These are phyloP conservation scores for Microtus pennsylvanicus DNA, from an alignment of 2,113 vertebrate genomes.

Conservation along the genomic window DNA sequence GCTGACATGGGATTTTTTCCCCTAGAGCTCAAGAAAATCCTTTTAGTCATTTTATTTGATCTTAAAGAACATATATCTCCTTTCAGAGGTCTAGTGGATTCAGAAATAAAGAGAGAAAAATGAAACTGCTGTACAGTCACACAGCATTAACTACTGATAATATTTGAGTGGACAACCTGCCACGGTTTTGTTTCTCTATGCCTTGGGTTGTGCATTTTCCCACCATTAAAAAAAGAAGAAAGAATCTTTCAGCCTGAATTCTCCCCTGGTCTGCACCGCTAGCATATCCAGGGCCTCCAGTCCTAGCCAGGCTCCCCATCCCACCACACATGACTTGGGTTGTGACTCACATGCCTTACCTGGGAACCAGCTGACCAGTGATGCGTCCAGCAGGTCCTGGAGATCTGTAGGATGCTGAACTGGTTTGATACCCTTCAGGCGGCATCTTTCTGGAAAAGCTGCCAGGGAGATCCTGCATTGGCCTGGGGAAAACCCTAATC, in stretches of 20 bases:
- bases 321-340: neutral
- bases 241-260: neutral
- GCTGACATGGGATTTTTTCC: neutral
- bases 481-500: neutral
- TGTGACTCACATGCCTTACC: neutral
- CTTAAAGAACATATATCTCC: constrained; percentile 48
- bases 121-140: neutral
- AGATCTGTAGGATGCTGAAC: neutral
- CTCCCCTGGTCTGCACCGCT: fast-evolving
- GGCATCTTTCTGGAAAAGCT: neutral
- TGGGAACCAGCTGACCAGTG: neutral
- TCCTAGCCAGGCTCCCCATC: neutral
- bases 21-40: constrained; percentile 11
- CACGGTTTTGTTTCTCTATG: neutral
- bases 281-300: neutral
- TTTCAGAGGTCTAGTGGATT: constrained; percentile 45
- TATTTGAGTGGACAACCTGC: neutral
- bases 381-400: neutral
- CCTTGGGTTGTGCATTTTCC: neutral
- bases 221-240: neutral
- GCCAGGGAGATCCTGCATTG: neutral
- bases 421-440: neutral
- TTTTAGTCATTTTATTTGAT: constrained; percentile 1
- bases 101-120: constrained; percentile 41
- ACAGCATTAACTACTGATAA: neutral